phyloP scores from a whole-genome alignment of 1,140 invertebrate species.

The Zaprionus nigranus region DNA sequence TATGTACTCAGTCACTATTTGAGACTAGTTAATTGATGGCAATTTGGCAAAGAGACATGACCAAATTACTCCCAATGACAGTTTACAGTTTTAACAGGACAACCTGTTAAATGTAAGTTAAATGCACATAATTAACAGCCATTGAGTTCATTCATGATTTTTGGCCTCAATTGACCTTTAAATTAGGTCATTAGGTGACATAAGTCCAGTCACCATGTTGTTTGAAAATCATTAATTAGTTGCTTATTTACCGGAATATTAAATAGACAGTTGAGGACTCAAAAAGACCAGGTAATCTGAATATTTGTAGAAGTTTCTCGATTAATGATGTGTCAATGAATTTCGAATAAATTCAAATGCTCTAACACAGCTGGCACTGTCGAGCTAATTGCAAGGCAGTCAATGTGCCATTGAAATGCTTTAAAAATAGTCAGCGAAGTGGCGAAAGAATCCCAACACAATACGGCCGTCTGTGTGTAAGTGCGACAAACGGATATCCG shows the following conservation, averaged over 20 bases:
- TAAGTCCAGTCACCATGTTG: not conserved
- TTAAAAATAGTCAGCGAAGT: conserved; percentile 41
- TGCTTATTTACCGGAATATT: not conserved
- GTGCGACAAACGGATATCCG: conserved; percentile 76
- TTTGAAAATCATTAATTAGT: not conserved
- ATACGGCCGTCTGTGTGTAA: conserved; percentile 52
- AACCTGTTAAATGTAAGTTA: conserved; percentile 61
- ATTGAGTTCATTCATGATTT: conserved; percentile 48
- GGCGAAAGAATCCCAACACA: conserved; percentile 38
- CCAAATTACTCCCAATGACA: conserved; percentile 45
- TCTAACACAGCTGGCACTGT: not conserved
- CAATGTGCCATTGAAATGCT: conserved; percentile 14
- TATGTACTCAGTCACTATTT: conserved; percentile 23
- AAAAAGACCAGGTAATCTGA: not conserved
- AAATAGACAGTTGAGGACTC: not conserved
- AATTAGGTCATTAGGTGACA: conserved; percentile 27
- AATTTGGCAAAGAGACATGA: conserved; percentile 29
- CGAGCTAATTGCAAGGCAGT: conserved; percentile 45
- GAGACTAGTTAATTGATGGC: conserved; percentile 45
- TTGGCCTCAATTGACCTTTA: conserved; percentile 38
- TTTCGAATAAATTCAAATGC: conserved; percentile 60
- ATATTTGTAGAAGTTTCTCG: not conserved
- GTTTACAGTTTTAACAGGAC: conserved; percentile 23
- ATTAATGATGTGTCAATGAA: conserved; percentile 41
- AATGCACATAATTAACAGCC: conserved; percentile 59